phyloP scores from a whole-genome alignment of 2,797 vertebrate genomes.

The Cheirogaleus major region DNA sequence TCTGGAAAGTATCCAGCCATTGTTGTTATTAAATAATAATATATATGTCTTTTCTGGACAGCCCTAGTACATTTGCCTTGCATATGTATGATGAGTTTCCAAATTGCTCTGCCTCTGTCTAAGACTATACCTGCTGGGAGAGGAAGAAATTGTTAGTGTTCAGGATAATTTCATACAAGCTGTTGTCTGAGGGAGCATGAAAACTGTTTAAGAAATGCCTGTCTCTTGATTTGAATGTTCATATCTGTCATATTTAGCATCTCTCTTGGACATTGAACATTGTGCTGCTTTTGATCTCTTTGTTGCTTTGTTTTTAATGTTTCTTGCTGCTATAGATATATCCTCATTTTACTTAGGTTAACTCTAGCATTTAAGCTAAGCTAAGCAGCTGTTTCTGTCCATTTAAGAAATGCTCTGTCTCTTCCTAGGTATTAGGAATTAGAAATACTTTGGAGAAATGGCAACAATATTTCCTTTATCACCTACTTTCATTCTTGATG shows the following conservation, averaged over 20 bases:
- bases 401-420: neutral
- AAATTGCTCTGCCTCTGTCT: neutral
- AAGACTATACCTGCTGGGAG: neutral
- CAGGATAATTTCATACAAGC: neutral
- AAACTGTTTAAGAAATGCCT: neutral
- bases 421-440: neutral
- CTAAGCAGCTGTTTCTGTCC: neutral
- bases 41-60: no score
- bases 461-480: neutral
- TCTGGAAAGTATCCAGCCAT: no score
- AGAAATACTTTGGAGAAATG: neutral
- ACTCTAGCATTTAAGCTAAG: neutral
- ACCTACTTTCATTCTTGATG: neutral
- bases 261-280: neutral
- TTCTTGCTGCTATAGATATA: neutral
- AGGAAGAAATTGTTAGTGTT: neutral
- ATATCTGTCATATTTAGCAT: neutral
- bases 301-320: neutral
- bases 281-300: neutral
- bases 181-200: neutral
- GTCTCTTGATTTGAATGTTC: neutral
- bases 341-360: neutral
- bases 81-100: neutral
- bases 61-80: neutral
- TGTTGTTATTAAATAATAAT: no score